Conservation (phyloP, 2,888 invertebrate species). For the Hemaris fuciformis region DNA sequence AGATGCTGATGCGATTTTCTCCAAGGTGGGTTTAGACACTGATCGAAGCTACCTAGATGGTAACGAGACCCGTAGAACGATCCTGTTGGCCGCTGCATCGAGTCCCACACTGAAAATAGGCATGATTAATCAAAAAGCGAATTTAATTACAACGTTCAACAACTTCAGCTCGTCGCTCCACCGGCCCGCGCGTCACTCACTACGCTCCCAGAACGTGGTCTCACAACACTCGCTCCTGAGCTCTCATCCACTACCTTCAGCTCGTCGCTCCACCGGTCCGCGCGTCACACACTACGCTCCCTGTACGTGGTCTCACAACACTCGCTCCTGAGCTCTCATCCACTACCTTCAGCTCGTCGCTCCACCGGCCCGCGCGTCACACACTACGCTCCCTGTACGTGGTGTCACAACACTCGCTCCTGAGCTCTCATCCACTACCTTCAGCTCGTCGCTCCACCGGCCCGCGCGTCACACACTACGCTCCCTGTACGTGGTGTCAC, state of each 20-base stretch:
- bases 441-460: neutral
- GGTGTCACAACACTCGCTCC: neutral
- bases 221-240: neutral
- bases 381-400: constrained; percentile 3
- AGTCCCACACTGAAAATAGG: constrained; percentile 31
- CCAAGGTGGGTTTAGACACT: constrained; percentile 33
- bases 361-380: neutral
- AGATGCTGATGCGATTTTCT: constrained; percentile 21
- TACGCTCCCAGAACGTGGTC: neutral
- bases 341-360: neutral
- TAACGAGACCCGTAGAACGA: constrained; percentile 25
- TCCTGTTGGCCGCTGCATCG: constrained; percentile 32
- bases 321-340: neutral
- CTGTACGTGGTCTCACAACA: neutral
- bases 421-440: constrained; percentile 2
- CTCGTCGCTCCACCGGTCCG: neutral
- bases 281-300: constrained; percentile 2
- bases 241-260: neutral
- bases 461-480: constrained; percentile 1
- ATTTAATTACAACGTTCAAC: neutral
- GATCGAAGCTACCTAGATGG: constrained; percentile 32
- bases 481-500: constrained; percentile 5
- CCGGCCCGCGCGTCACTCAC: neutral
- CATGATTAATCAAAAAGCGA: neutral
- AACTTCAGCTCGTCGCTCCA: neutral